A percentile compares a stretch with the other conserved stretches of the same genome.
Evolutionary conservation across 2,113 vertebrate genomes (phyloP).

Genomic region (Tragelaphus strepsiceros): DNA sequence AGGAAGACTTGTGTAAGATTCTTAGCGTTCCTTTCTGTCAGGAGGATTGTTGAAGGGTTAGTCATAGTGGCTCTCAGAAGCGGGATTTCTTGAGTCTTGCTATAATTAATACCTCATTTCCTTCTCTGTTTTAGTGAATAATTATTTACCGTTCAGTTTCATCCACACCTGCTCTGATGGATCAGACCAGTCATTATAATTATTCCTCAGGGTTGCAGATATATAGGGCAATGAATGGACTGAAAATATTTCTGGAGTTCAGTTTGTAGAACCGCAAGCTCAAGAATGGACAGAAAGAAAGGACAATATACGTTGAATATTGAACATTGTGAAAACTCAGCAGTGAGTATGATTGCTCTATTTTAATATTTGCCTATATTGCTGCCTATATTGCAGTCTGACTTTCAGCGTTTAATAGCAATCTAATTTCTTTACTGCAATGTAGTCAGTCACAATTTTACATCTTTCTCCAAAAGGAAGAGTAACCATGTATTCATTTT

Average conservation of each 20-base stretch:
- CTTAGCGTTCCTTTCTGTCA: background rate
- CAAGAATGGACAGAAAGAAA: slow-evolving; percentile 49
- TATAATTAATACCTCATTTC: background rate
- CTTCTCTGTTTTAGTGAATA: slow-evolving; percentile 29
- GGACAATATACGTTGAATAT: slow-evolving; percentile 13
- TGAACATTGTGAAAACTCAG: background rate
- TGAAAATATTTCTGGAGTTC: background rate
- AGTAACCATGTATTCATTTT: background rate
- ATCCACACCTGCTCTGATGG: background rate
- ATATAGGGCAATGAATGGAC: slow-evolving; percentile 28
- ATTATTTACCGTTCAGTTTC: slow-evolving; percentile 28
- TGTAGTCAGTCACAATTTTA: background rate
- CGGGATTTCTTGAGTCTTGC: background rate
- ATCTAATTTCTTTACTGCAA: background rate
- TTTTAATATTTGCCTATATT: background rate
- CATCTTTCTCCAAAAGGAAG: background rate
- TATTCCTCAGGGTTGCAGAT: slow-evolving; percentile 22
- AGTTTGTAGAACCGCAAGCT: background rate
- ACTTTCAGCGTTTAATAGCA: background rate
- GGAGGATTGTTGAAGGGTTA: background rate
- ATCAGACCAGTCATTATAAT: slow-evolving; percentile 21
- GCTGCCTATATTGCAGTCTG: background rate
- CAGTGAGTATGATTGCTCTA: slow-evolving; percentile 20
- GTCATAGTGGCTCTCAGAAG: background rate
- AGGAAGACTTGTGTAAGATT: background rate